Base-by-base conservation (phyloP, 2,888 invertebrate genomes). In the Tetragonula carbonaria region DNA sequence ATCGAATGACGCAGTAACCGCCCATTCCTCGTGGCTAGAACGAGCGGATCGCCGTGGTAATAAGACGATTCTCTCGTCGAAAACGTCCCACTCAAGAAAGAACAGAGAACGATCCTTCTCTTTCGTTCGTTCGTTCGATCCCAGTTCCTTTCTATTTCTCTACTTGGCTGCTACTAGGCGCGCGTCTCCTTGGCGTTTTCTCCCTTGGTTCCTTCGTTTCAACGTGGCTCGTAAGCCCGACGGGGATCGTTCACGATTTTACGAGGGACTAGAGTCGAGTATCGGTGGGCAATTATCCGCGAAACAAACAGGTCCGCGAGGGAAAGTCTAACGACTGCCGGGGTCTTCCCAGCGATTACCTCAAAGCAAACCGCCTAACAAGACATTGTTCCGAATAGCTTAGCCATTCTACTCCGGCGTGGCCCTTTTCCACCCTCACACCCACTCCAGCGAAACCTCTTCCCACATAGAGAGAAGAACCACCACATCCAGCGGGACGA, bases 301-400 rank as follows among this genome's bases (percentile, higher is more conserved):
- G 87, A 91, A 91, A 91, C 90, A 90, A 92, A 91, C 91, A 91
- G 90, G 88, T 87, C 85, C 88, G 89, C 85, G 87, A 89, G 87
- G 88, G 90, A 85, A 88, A 90, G 88, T 88, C 90, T 92, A 92
- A 92, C 91, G 92, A 92, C 91, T 92, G 91, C 79, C 86, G 82
- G 90, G 91, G 89, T 92, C 92, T 92, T 91, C 88, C 87, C 89
- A 83, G 90, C 92, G 92, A 93, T 93, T 93, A 93, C 92, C 93
- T 90, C 93, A 92, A 93, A 93, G 92, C 92, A 93, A 93, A 92
- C 93, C 92, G 90, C 91, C 93, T 92, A 93, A 93, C 93, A 93
- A 93, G 93, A 93, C 93, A 93, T 93, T 93, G 93, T 93, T 93
- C 93, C 91, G 92, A 91, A 93, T 92, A 92, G 93, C 93, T 92